Evolutionary conservation across 2,113 vertebrate genomes (phyloP).

Genomic region (Brienomyrus longianalis): DNA sequence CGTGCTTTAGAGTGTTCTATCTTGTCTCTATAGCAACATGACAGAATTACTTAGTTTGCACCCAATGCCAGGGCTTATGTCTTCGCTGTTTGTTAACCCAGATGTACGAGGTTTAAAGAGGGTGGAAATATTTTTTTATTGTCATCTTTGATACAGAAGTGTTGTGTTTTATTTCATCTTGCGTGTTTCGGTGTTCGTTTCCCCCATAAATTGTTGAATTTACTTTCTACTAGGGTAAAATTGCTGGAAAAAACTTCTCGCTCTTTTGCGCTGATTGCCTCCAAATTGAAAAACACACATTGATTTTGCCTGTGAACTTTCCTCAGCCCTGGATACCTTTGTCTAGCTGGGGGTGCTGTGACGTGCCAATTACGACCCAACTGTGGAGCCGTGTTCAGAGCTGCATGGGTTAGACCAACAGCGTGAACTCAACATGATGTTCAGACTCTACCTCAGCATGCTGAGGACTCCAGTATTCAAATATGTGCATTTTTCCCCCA

Average conservation of each 20-base stretch:
- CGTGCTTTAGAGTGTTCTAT: slow-evolving; percentile 16
- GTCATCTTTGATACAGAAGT: background rate
- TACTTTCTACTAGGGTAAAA: slow-evolving; percentile 5
- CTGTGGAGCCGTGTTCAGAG: background rate
- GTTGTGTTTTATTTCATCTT: slow-evolving; percentile 10
- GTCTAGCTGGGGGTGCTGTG: background rate
- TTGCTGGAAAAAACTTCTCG: background rate
- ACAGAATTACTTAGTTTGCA: slow-evolving; percentile 21
- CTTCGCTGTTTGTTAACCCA: slow-evolving; percentile 22
- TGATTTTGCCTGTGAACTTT: slow-evolving; percentile 22
- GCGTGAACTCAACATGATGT: background rate
- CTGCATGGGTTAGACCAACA: background rate
- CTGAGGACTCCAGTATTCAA: background rate
- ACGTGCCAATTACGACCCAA: slow-evolving; percentile 17
- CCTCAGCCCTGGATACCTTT: background rate
- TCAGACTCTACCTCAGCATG: background rate
- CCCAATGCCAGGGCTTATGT: background rate
- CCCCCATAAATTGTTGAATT: background rate
- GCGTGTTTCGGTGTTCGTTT: background rate
- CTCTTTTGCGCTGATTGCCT: slow-evolving; percentile 10
- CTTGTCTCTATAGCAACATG: slow-evolving; percentile 38
- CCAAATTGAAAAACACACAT: slow-evolving; percentile 19
- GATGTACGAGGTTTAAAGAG: background rate
- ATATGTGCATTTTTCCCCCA: background rate
- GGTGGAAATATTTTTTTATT: slow-evolving; percentile 12